Base-by-base conservation (phyloP, 2,888 invertebrate genomes). In the Acanthosepion pharaonis region DNA sequence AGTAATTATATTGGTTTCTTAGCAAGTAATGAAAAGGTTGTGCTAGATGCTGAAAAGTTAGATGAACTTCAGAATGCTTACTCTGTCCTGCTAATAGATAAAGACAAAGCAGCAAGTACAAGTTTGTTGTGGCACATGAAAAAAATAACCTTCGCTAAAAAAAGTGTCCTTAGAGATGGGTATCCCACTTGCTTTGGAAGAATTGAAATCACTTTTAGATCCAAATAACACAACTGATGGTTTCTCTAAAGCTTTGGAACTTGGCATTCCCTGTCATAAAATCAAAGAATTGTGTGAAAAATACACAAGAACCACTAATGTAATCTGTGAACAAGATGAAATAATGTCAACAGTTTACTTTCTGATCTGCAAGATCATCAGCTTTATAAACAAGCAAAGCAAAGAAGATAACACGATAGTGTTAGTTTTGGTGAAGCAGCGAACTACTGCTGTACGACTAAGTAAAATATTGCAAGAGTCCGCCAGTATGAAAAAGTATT, bases 351-450 rank as follows among this genome's bases (percentile, higher is more conserved):
- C 95, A 15, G 94, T 95, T 94, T 64, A 95, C 20, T 95, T 95
- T 92, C 95, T 96, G 51, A 95, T 96, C 11, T 93, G 95, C 91
- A 95, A 96, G 23, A 94, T 96, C 48, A 95, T 95, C 1, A 94
- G 95, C 92, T 94, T 94, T 5, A 95, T 96, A 48, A 94, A 96
- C 92, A 96, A 95, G 96, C 53, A 94, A 33, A 51, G 92, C 6
- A 92, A 92, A 59, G 95, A 95, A 49, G 93, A 42, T 91, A 55
- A 53, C 25, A 95, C 96, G 42, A 96, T 96, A 95, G 96, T 96
- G 23, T 95, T 97, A 94, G 96, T 97, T 42, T 95, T 97, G n/a
- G 97, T 97, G 33, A 96, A 96, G 92, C 95, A 96, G 94, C 95
- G 97, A 91, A 95, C 95, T 59, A 96, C 96, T 49, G 97, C 97